A percentile compares a stretch with the other conserved stretches of the same genome.
phyloP scores from a whole-genome alignment of 2,113 vertebrate species.

The Prolemur simus region DNA sequence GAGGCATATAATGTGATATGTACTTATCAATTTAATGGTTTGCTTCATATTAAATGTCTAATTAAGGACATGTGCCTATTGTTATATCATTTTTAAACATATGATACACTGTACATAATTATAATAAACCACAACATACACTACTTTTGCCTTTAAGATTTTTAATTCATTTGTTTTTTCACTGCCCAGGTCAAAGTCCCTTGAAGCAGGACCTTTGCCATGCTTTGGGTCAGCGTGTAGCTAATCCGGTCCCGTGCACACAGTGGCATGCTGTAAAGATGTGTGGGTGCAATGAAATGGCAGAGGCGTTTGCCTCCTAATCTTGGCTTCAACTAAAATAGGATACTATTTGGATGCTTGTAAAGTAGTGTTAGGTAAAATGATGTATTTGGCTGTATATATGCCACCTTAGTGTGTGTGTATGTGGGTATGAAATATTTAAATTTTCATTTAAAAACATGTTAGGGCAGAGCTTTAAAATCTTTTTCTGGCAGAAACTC shows the following conservation, averaged over 20 bases:
- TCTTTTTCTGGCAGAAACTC: constrained; percentile 45
- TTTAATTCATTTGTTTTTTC: not conserved
- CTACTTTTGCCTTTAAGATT: not conserved
- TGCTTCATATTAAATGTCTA: not conserved
- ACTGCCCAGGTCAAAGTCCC: not conserved
- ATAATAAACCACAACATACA: not conserved
- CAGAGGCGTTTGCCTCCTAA: not conserved
- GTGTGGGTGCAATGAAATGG: not conserved
- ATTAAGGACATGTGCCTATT: not conserved
- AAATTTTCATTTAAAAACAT: constrained; percentile 40
- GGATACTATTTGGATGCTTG: not conserved
- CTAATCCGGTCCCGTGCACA: fast-evolving
- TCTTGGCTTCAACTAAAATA: not conserved
- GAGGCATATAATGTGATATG: not conserved
- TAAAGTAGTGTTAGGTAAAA: not conserved
- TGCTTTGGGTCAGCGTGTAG: not conserved
- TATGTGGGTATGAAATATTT: not conserved
- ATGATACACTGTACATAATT: not conserved
- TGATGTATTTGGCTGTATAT: not conserved
- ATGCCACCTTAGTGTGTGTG: not conserved
- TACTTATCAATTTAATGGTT: not conserved
- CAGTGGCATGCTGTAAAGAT: not conserved
- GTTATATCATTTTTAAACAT: not conserved
- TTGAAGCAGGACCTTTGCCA: not conserved
- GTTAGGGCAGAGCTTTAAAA: not conserved